Conservation (phyloP, 2,113 vertebrate species). For the Dromas ardeola region DNA sequence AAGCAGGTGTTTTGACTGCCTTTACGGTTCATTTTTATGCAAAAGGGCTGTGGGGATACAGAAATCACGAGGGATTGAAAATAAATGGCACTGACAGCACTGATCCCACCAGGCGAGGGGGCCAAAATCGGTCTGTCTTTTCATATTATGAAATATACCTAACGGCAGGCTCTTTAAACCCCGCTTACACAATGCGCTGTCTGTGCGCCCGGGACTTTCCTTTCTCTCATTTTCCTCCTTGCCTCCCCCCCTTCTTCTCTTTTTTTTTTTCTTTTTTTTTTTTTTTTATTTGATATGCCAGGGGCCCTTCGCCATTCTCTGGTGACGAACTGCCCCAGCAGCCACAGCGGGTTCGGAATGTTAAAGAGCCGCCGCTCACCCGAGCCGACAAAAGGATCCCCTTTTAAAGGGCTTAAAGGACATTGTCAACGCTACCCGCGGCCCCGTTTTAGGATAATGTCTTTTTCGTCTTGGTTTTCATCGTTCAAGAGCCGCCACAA, state of each 20-base stretch:
- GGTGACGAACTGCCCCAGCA: slow-evolving; percentile 73
- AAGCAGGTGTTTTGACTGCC: slow-evolving; percentile 83
- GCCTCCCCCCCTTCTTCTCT: not conserved
- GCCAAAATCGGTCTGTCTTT: slow-evolving; percentile 79
- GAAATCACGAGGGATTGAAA: slow-evolving; percentile 79
- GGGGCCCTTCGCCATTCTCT: slow-evolving; percentile 67
- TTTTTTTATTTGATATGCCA: slow-evolving; percentile 54
- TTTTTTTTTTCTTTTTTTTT: not conserved
- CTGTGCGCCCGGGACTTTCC: slow-evolving; percentile 50
- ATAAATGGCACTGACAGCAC: slow-evolving; percentile 79
- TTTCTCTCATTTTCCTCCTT: not conserved
- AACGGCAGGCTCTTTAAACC: slow-evolving; percentile 58
- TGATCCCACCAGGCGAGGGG: slow-evolving; percentile 75
- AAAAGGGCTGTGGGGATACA: slow-evolving; percentile 70
- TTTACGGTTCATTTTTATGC: slow-evolving; percentile 82
- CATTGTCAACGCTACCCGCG: not conserved
- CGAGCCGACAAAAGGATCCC: slow-evolving; percentile 74
- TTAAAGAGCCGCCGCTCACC: slow-evolving; percentile 68
- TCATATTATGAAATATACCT: slow-evolving; percentile 79
- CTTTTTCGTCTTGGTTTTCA: slow-evolving; percentile 3
- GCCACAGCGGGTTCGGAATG: slow-evolving; percentile 73
- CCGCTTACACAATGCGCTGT: slow-evolving; percentile 47
- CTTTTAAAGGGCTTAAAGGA: slow-evolving; percentile 59
- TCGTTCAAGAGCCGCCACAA: not conserved
- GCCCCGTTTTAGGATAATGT: slow-evolving; percentile 1